phyloP scores from a whole-genome alignment of 2,797 vertebrate species.

The Anabacerthia variegaticeps region DNA sequence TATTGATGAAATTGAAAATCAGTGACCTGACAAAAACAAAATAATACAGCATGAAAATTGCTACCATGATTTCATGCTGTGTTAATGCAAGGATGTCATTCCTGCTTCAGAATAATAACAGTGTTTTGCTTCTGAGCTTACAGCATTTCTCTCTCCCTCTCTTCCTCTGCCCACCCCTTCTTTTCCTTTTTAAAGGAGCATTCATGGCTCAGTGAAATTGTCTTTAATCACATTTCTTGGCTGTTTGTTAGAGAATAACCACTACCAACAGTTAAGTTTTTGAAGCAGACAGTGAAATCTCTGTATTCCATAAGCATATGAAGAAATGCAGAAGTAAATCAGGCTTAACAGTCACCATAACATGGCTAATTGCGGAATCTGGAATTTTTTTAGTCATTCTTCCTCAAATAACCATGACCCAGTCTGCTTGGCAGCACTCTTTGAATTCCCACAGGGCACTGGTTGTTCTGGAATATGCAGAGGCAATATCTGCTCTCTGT shows the following conservation, averaged over 20 bases:
- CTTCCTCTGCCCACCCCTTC: background rate
- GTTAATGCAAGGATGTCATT: slow-evolving; percentile 70
- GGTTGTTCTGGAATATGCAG: background rate
- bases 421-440: background rate
- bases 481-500: rapidly evolving
- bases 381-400: background rate
- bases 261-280: background rate
- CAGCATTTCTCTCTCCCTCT: background rate
- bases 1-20: slow-evolving; percentile 73
- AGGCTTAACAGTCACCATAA: background rate
- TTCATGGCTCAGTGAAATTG: background rate
- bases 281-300: background rate
- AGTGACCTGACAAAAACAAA: slow-evolving; percentile 72
- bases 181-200: background rate
- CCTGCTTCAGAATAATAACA: slow-evolving; percentile 61
- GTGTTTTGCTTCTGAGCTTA: slow-evolving; percentile 56
- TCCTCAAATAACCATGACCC: background rate
- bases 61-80: slow-evolving; percentile 69
- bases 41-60: slow-evolving; percentile 71
- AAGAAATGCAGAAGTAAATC: background rate
- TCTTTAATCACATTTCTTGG: background rate
- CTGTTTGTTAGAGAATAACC: background rate
- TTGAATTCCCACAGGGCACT: background rate
- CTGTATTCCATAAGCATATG: background rate
- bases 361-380: background rate